Conservation (phyloP, 2,888 invertebrate species). For the Lycia hirtaria region DNA sequence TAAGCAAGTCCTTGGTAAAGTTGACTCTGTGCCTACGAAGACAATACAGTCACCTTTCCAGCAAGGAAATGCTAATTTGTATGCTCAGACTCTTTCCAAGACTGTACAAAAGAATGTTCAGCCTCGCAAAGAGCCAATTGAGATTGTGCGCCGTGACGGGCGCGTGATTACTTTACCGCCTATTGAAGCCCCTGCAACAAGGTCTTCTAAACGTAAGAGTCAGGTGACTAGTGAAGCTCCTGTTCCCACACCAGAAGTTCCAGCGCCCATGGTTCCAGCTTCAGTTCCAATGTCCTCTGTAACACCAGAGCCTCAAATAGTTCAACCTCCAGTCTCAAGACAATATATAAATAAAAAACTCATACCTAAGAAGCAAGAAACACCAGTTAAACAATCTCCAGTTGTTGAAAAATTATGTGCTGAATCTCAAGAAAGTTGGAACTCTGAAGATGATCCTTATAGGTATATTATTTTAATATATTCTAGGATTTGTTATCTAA, state of each 20-base stretch:
- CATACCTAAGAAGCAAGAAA: slow-evolving; percentile 62
- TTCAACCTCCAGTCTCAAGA: slow-evolving; percentile 58
- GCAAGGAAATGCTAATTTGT: slow-evolving; percentile 53
- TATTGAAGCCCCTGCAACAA: slow-evolving; percentile 92
- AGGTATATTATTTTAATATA: slow-evolving; percentile 69
- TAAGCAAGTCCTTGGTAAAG: slow-evolving; percentile 86
- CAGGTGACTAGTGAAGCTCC: slow-evolving; percentile 62
- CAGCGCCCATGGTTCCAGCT: slow-evolving; percentile 45
- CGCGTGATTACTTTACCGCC: slow-evolving; percentile 92
- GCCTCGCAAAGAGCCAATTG: slow-evolving; percentile 86
- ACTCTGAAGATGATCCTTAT: slow-evolving; percentile 97
- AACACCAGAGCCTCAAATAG: slow-evolving; percentile 64
- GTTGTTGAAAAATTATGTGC: slow-evolving; percentile 72
- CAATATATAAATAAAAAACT: slow-evolving; percentile 74
- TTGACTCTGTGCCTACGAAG: slow-evolving; percentile 62
- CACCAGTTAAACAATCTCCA: slow-evolving; percentile 44
- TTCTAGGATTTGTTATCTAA: slow-evolving; percentile 51
- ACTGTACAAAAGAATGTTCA: slow-evolving; percentile 56
- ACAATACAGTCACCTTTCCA: slow-evolving; percentile 51
- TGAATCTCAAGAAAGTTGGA: slow-evolving; percentile 88
- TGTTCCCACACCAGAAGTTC: slow-evolving; percentile 34
- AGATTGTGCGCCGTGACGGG: slow-evolving; percentile 90
- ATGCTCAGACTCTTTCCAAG: slow-evolving; percentile 61
- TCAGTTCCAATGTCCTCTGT: slow-evolving; percentile 50
- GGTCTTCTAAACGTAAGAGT: slow-evolving; percentile 89